Evolutionary conservation across 2,113 vertebrate species (phyloP).

Genomic region (Pollachius pollachius): DNA sequence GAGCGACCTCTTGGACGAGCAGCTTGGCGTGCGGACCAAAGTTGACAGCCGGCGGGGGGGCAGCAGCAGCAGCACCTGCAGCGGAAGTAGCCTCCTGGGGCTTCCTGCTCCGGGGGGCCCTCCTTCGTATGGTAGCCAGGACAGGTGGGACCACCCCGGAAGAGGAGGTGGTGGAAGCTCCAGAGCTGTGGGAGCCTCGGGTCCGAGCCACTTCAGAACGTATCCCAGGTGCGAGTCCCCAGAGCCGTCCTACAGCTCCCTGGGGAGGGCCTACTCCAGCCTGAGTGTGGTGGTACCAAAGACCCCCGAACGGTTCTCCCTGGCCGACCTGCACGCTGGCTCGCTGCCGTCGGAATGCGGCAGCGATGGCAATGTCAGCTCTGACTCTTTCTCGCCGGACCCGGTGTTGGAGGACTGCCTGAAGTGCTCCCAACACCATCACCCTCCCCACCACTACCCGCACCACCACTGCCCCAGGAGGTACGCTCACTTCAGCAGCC

Average conservation of each 20-base stretch:
- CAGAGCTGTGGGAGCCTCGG: slow-evolving; percentile 66
- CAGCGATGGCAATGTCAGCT: slow-evolving; percentile 86
- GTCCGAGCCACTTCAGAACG: slow-evolving; percentile 74
- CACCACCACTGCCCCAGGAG: slow-evolving; percentile 61
- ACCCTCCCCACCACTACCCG: slow-evolving; percentile 74
- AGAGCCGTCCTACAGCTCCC: slow-evolving; percentile 84
- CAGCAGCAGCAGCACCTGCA: slow-evolving; percentile 49
- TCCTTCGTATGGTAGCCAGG: slow-evolving; percentile 76
- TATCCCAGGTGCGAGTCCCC: slow-evolving; percentile 88
- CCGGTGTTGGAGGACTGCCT: slow-evolving; percentile 80
- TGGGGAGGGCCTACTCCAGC: slow-evolving; percentile 83
- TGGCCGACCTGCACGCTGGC: slow-evolving; percentile 78
- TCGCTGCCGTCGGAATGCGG: slow-evolving; percentile 88
- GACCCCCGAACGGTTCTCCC: slow-evolving; percentile 83
- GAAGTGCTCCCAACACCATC: slow-evolving; percentile 83
- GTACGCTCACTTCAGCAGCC: slow-evolving; percentile 54
- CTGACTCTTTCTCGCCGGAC: slow-evolving; percentile 89
- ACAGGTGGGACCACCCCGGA: slow-evolving; percentile 63
- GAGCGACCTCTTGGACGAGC: slow-evolving; percentile 82
- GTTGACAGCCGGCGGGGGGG: slow-evolving; percentile 72
- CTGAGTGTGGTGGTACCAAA: slow-evolving; percentile 79
- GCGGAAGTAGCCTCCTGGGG: slow-evolving; percentile 74
- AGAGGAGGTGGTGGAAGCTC: slow-evolving; percentile 8
- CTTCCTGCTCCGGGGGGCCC: slow-evolving; percentile 76
- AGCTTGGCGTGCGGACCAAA: slow-evolving; percentile 84